These are phyloP conservation scores for Spermophilus dauricus DNA, from an alignment of 2,113 vertebrate genomes.

Conservation along the genomic window DNA sequence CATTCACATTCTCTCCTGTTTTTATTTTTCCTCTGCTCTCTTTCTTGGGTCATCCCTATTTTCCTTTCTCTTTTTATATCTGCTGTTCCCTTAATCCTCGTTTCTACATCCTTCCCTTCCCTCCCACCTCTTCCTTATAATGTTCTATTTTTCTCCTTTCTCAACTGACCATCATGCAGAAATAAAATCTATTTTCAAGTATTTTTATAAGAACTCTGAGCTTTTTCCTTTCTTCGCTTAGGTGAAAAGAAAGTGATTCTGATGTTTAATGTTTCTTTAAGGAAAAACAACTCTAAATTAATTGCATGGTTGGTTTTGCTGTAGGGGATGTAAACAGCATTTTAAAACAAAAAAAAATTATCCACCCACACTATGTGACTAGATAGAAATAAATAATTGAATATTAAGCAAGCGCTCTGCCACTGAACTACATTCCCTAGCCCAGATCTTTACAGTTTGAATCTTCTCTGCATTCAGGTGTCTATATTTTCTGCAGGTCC, in stretches of 20 bases:
- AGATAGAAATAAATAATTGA: constrained; percentile 71
- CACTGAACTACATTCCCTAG: too few relatives aligned
- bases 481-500: neutral
- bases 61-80: neutral
- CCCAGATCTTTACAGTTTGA: neutral
- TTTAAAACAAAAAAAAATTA: constrained; percentile 44
- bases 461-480: neutral
- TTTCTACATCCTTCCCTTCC: neutral
- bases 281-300: constrained; percentile 67
- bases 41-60: neutral
- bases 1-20: neutral
- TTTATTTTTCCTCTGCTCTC: neutral
- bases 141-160: neutral
- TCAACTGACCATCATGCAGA: neutral
- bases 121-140: neutral
- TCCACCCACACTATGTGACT: constrained; percentile 50
- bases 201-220: constrained; percentile 1
- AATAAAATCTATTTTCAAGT: neutral
- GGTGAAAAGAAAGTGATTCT: neutral
- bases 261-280: constrained; percentile 57
- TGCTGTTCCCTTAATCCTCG: neutral
- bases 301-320: constrained; percentile 58
- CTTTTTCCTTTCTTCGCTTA: neutral
- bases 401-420: too few relatives aligned
- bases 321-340: constrained; percentile 55